Base-by-base conservation (phyloP, 2,888 invertebrate species). In the Clivina fossor region DNA sequence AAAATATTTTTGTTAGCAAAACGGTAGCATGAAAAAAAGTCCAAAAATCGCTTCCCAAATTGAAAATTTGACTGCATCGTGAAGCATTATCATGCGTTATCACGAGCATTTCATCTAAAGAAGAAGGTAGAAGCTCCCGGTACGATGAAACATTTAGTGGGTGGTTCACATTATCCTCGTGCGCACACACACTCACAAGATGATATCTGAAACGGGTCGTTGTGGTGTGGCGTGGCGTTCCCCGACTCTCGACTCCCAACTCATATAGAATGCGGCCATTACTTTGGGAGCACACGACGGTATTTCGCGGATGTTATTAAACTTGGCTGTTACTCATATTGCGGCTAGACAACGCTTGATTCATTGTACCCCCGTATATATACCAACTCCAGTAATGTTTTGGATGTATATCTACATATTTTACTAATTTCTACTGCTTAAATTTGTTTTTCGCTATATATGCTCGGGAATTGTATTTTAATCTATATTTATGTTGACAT, bases 291-390 rank as follows among this genome's bases (percentile, higher is more conserved):
- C 11, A 32, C 30, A 44, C 57, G 24, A 60, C 64, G 63, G 59
- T 66, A 44, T 32, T 44, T 32, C 32, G 65, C 65, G 66, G 68
- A 68, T 70, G 68, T 71, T 71, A 71, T 72, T 71, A 71, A 71
- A 69, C 69, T 64, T n/a, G 64, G 69, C 69, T 68, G 69, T 72
- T 71, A 71, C 69, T 71, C 71, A 72, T 68, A 65, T 64, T 69
- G 71, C 67, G 71, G 71, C 69, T 69, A 44, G 16, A 44, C 30
- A 18, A 19, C 3, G n/a, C 11, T 13, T 43, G 44, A 44, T 44
- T 30, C 20, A 44, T 44, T 18, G 15, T 24, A 22, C 24, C 24
- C 24, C 11, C 19, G 26, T 43, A 26, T n/a, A n/a, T n/a, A n/a
- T n/a, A n/a, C n/a, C n/a, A n/a, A n/a, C n/a, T n/a, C n/a, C n/a